phyloP scores from a whole-genome alignment of 2,797 vertebrate species.

The Darevskia nairensis region DNA sequence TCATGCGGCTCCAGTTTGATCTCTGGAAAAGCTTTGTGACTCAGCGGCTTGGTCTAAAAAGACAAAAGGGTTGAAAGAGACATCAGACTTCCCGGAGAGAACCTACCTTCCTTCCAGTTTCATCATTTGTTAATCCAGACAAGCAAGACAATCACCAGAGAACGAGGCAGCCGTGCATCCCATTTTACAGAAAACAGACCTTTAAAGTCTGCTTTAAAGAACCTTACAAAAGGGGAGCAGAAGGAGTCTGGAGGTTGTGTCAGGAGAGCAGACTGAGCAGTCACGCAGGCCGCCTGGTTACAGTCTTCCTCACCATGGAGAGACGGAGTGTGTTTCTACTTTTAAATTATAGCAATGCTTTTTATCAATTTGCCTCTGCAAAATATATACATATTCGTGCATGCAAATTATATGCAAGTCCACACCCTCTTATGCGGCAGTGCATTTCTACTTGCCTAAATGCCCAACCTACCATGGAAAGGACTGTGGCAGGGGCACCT shows the following conservation, averaged over 20 bases:
- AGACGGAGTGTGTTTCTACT: no score
- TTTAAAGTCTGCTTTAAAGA: background rate
- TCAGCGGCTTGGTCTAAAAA: constrained; percentile 85
- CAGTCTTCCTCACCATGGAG: no score
- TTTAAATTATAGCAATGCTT: no score
- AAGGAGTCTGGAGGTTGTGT: background rate
- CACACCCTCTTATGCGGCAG: background rate
- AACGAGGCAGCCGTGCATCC: background rate
- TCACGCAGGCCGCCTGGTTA: no score
- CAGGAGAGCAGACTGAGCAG: no score
- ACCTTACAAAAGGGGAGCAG: background rate
- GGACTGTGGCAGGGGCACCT: no score
- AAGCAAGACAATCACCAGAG: constrained; percentile 45
- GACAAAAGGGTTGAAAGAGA: constrained; percentile 51
- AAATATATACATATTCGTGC: no score
- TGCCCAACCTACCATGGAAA: no score
- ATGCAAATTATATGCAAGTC: background rate
- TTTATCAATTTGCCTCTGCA: no score
- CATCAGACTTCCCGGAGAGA: background rate
- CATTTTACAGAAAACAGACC: no score
- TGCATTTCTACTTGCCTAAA: background rate
- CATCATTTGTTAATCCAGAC: constrained; percentile 48
- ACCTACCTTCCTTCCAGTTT: constrained; percentile 19
- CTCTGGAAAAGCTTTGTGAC: constrained; percentile 85
- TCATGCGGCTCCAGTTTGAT: constrained; percentile 98